Conservation (phyloP, 2,888 invertebrate species). For the Lypha dubia region DNA sequence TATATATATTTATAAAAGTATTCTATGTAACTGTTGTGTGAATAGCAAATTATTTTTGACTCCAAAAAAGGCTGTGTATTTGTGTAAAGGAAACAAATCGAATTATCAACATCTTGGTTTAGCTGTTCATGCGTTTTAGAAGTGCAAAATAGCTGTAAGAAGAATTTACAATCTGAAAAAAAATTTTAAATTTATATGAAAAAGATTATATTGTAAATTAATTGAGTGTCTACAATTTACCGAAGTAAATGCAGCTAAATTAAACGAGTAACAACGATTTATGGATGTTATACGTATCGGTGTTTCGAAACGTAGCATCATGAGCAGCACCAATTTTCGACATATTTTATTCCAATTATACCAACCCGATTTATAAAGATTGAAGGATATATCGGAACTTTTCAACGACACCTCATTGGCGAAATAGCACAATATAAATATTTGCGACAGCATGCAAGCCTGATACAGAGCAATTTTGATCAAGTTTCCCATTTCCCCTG, state of each 20-base stretch:
- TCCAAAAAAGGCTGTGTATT: too few relatives aligned
- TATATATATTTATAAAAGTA: too few relatives aligned
- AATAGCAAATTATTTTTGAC: too few relatives aligned
- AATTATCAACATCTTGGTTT: slow-evolving; percentile 15
- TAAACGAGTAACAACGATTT: slow-evolving; percentile 77
- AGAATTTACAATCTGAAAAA: slow-evolving; percentile 78
- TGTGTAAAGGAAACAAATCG: too few relatives aligned
- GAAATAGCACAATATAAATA: slow-evolving; percentile 78
- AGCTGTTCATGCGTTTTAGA: slow-evolving; percentile 77
- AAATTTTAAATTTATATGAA: neutral
- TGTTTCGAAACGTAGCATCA: slow-evolving; percentile 74
- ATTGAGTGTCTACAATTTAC: slow-evolving; percentile 69
- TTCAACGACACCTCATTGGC: slow-evolving; percentile 76
- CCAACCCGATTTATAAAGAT: slow-evolving; percentile 74
- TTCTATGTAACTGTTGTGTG: too few relatives aligned
- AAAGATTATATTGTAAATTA: too few relatives aligned
- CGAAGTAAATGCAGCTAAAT: slow-evolving; percentile 77
- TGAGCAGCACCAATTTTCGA: slow-evolving; percentile 73
- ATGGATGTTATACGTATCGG: slow-evolving; percentile 76
- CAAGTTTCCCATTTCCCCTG: slow-evolving; percentile 73
- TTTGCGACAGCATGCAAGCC: slow-evolving; percentile 77
- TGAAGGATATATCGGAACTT: slow-evolving; percentile 53
- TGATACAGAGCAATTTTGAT: slow-evolving; percentile 76
- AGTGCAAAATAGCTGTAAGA: slow-evolving; percentile 79
- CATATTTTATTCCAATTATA: slow-evolving; percentile 74